phyloP scores from a whole-genome alignment of 2,888 invertebrate genomes.

The Leptopterna dolabrata region DNA sequence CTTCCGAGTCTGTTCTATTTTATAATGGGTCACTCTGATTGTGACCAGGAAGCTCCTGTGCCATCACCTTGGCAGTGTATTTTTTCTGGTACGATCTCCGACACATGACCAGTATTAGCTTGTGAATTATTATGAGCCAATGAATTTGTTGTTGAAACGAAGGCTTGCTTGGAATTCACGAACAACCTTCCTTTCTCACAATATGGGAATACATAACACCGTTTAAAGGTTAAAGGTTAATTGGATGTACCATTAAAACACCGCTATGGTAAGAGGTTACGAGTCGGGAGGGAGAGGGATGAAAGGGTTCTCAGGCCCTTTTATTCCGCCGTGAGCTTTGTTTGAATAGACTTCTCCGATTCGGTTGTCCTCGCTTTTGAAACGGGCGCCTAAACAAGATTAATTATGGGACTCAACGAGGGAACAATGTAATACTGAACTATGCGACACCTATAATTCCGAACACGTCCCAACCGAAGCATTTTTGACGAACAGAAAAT shows the following conservation, averaged over 20 bases:
- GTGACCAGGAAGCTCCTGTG: too few species aligned
- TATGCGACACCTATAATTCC: too few species aligned
- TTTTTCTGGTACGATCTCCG: too few species aligned
- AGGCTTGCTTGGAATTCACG: not conserved
- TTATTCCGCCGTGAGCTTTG: not conserved
- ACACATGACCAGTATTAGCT: too few species aligned
- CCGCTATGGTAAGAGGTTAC: not conserved
- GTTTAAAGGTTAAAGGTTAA: not conserved
- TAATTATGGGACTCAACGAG: not conserved
- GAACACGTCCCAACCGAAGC: too few species aligned
- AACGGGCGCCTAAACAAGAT: not conserved
- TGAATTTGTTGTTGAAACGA: not conserved
- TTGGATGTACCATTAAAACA: not conserved
- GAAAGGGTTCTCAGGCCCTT: not conserved
- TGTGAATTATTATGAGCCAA: not conserved
- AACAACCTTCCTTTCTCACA: not conserved
- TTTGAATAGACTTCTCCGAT: not conserved
- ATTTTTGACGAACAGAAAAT: too few species aligned
- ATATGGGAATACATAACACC: not conserved
- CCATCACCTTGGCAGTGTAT: too few species aligned
- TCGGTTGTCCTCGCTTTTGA: not conserved
- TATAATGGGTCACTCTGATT: too few species aligned
- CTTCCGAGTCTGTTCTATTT: too few species aligned
- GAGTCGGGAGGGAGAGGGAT: not conserved
- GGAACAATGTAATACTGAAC: not conserved